A percentile compares a stretch with the other conserved stretches of the same genome.
phyloP scores from a whole-genome alignment of 2,797 vertebrate species.

The Pantherophis vulpinus region DNA sequence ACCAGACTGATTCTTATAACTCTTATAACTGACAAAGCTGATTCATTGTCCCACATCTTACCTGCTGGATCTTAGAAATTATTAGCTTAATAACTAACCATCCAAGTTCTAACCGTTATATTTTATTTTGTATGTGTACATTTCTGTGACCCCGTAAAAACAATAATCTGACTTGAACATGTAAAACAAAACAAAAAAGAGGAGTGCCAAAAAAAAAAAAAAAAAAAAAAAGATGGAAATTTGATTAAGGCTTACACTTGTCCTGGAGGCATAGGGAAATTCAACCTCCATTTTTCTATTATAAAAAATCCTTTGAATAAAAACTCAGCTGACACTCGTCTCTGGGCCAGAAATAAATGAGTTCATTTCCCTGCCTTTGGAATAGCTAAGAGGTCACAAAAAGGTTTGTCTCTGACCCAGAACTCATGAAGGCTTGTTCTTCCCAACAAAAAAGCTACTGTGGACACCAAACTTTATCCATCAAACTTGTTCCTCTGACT shows the following conservation, averaged over 20 bases:
- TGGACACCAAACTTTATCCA: not conserved
- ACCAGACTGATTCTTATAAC: slow-evolving; percentile 3
- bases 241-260: not conserved
- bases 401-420: not conserved
- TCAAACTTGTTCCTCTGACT: not conserved
- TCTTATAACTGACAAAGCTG: not conserved
- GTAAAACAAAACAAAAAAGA: slow-evolving; percentile 40
- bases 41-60: not conserved
- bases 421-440: not conserved
- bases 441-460: not conserved
- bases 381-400: not conserved
- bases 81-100: not conserved
- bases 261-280: not conserved
- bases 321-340: not conserved
- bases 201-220: no score
- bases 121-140: slow-evolving; percentile 54
- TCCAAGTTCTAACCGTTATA: not conserved
- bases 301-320: not conserved
- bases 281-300: not conserved
- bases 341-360: not conserved
- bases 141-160: slow-evolving; percentile 56
- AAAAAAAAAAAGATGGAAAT: not conserved
- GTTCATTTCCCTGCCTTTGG: not conserved
- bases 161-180: slow-evolving; percentile 44
- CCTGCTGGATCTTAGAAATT: not conserved